Evolutionary conservation across 2,113 vertebrate genomes (phyloP).

Genomic region (Ameiurus melas): DNA sequence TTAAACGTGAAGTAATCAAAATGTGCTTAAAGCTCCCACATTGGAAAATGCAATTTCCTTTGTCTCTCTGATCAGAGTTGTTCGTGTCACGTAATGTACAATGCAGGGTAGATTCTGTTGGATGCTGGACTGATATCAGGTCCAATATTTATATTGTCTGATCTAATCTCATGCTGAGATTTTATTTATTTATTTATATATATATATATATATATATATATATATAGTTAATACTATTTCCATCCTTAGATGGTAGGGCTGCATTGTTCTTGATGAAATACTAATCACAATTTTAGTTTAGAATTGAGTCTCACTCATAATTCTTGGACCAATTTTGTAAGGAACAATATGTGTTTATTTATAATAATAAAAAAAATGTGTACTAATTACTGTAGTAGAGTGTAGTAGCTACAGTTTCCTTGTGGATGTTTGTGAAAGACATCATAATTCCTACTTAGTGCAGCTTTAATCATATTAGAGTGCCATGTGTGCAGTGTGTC

Average conservation of each 20-base stretch:
- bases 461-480: not conserved
- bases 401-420: not conserved
- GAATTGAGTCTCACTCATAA: not conserved
- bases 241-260: not conserved
- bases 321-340: not conserved
- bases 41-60: conserved; percentile 1
- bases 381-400: not conserved
- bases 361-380: too few species aligned
- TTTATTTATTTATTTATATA: too few species aligned
- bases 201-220: too few species aligned
- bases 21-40: conserved; percentile 14
- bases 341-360: not conserved
- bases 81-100: not conserved
- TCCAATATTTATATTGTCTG: not conserved
- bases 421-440: not conserved
- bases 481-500: not conserved
- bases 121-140: not conserved
- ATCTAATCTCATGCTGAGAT: not conserved
- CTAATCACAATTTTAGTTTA: not conserved
- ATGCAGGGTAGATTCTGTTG: not conserved
- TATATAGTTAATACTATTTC: not conserved
- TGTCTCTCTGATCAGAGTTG: not conserved
- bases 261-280: not conserved
- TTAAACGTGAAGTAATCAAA: conserved; percentile 32
- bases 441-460: not conserved